These are phyloP conservation scores for Intellagama lesueurii DNA, from an alignment of 2,797 vertebrate genomes.

Conservation along the genomic window DNA sequence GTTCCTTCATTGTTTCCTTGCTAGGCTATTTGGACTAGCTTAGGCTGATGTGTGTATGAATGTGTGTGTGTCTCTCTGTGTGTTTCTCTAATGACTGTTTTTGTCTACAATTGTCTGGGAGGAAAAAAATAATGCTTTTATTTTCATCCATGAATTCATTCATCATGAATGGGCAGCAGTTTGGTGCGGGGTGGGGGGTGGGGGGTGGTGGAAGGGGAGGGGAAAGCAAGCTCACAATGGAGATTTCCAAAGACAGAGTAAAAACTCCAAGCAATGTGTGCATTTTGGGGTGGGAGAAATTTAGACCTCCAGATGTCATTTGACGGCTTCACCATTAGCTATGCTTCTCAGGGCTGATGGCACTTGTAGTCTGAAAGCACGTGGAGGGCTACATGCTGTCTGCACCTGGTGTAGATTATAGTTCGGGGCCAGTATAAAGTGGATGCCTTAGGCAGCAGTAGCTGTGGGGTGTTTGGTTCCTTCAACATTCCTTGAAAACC, in stretches of 20 bases:
- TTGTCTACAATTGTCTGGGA: conserved; percentile 63
- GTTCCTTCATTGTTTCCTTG: conserved; percentile 67
- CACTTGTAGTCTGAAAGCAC: too few species aligned
- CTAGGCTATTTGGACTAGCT: conserved; percentile 70
- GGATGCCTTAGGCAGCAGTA: background rate
- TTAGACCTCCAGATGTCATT: too few species aligned
- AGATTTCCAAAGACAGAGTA: background rate
- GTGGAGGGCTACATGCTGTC: too few species aligned
- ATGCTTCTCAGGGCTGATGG: too few species aligned
- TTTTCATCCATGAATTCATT: conserved; percentile 69
- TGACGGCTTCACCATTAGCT: too few species aligned
- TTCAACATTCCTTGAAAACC: background rate
- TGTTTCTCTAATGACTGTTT: conserved; percentile 71
- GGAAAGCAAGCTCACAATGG: conserved; percentile 37
- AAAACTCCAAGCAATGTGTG: conserved; percentile 2
- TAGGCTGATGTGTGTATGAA: conserved; percentile 59
- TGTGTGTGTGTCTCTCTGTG: conserved; percentile 37
- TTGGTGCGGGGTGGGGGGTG: background rate
- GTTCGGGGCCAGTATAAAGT: too few species aligned
- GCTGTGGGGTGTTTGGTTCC: background rate
- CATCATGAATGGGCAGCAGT: conserved; percentile 49
- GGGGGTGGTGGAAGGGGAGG: too few species aligned
- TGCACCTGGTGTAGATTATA: too few species aligned
- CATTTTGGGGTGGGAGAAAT: too few species aligned
- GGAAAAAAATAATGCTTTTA: conserved; percentile 45